Evolutionary conservation across 2,888 invertebrate species (phyloP).

Genomic region (Netelia inedita): DNA sequence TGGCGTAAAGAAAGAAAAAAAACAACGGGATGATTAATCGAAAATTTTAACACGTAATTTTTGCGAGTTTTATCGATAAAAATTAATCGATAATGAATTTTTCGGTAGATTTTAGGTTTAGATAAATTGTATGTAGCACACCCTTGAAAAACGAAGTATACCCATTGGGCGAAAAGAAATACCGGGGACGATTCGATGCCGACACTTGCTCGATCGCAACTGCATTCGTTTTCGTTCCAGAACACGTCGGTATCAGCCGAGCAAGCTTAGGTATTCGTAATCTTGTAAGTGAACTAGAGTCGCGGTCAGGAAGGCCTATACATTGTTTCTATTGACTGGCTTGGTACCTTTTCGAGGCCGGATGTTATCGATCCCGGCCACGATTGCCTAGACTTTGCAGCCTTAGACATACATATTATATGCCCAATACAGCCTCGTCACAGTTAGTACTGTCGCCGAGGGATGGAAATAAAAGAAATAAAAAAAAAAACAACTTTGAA

Average conservation of each 20-base stretch:
- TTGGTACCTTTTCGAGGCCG: constrained; percentile 58
- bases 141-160: constrained; percentile 4
- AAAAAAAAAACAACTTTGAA: constrained; percentile 2
- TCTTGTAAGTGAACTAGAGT: constrained; percentile 73
- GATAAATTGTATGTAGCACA: not conserved
- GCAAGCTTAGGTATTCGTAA: constrained; percentile 73
- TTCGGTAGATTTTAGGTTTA: not conserved
- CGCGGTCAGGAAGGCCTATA: constrained; percentile 71
- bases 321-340: constrained; percentile 1
- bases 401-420: constrained; percentile 14
- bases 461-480: not conserved
- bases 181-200: constrained; percentile 43
- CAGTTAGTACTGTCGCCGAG: not conserved
- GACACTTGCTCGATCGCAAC: constrained; percentile 49
- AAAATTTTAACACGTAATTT: not conserved
- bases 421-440: not conserved
- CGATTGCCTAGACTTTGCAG: constrained; percentile 15
- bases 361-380: constrained; percentile 49
- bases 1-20: constrained; percentile 21
- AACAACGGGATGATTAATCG: not conserved
- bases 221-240: constrained; percentile 40
- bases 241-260: constrained; percentile 1
- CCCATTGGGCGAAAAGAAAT: not conserved
- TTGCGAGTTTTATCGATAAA: not conserved
- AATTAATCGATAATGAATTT: not conserved